These are phyloP conservation scores for Phyllotreta cruciferae DNA, from an alignment of 2,888 invertebrate species.

Conservation along the genomic window DNA sequence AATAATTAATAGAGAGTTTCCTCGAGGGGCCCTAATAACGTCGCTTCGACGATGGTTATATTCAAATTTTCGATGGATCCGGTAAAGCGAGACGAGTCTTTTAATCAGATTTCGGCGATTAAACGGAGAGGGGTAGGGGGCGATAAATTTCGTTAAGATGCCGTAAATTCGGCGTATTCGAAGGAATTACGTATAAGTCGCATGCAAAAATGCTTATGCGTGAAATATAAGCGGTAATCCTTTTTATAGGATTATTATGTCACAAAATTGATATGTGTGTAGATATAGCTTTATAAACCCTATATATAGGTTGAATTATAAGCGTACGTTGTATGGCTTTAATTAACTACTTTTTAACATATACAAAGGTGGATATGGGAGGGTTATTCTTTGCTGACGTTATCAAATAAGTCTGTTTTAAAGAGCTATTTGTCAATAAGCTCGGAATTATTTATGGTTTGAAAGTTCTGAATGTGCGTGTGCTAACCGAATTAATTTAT, in stretches of 20 bases:
- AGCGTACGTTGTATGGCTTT: constrained; percentile 31
- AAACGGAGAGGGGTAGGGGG: constrained; percentile 10
- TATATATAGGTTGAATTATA: constrained; percentile 26
- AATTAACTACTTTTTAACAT: constrained; percentile 11
- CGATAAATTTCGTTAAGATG: constrained; percentile 14
- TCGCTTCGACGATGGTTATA: constrained; percentile 48
- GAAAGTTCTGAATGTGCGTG: no score
- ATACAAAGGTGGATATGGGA: no score
- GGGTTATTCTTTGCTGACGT: no score
- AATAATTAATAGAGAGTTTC: constrained; percentile 58
- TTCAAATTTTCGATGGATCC: constrained; percentile 53
- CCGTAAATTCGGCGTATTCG: no score
- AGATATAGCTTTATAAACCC: constrained; percentile 19
- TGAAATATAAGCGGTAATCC: constrained; percentile 21
- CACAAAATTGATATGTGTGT: constrained; percentile 28
- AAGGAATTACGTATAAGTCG: background rate
- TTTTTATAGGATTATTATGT: constrained; percentile 31
- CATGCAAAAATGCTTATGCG: constrained; percentile 1
- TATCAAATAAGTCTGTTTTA: no score
- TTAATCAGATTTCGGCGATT: constrained; percentile 30
- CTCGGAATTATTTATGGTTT: no score
- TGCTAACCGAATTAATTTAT: no score
- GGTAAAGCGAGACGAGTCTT: constrained; percentile 41
- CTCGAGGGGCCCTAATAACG: constrained; percentile 46
- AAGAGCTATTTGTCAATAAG: no score